Evolutionary conservation across 2,113 vertebrate species (phyloP).

Genomic region (Hippolais icterina): DNA sequence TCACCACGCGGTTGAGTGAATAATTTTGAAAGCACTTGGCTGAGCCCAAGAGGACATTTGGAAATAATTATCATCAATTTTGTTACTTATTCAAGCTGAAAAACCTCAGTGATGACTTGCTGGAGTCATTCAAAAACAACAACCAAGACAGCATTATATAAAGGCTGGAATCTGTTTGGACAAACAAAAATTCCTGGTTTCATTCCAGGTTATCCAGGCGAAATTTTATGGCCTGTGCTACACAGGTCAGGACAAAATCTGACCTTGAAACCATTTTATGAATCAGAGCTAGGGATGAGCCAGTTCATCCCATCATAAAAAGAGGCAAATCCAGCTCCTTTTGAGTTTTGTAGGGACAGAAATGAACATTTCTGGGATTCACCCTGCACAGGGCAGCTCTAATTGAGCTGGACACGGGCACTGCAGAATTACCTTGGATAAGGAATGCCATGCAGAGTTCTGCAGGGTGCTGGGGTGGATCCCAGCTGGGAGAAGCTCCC

Average conservation of each 20-base stretch:
- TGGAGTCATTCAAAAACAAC: constrained; percentile 35
- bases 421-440: neutral
- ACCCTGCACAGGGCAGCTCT: neutral
- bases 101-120: constrained; percentile 47
- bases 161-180: neutral
- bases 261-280: neutral
- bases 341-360: neutral
- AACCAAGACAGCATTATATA: neutral
- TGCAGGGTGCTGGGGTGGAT: neutral
- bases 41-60: constrained; percentile 48
- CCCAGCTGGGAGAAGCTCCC: neutral
- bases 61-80: constrained; percentile 61
- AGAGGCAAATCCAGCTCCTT: neutral
- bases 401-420: accelerated
- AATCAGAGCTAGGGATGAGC: neutral
- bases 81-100: constrained; percentile 55
- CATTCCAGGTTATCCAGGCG: neutral
- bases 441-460: accelerated
- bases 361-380: neutral
- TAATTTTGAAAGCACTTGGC: constrained; percentile 53
- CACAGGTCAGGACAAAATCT: constrained; percentile 24
- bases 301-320: neutral
- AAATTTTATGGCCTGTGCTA: neutral
- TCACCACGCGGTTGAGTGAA: constrained; percentile 12
- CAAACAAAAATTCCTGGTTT: neutral